Evolutionary conservation across 2,113 vertebrate species (phyloP).

Genomic region (Daubentonia madagascariensis): DNA sequence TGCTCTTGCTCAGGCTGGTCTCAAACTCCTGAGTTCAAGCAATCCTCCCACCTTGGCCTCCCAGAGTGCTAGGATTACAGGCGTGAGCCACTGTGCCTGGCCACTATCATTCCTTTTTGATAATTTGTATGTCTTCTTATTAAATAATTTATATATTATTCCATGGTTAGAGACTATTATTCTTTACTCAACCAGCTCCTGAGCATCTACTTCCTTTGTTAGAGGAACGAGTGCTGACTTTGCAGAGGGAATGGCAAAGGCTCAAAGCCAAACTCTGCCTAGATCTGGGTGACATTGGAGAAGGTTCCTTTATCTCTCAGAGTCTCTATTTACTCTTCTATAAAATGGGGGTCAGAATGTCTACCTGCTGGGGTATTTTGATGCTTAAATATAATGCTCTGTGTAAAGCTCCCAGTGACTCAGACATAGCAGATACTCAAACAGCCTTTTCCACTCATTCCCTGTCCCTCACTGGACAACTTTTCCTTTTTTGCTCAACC

Average conservation of each 20-base stretch:
- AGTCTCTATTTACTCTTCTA: accelerated
- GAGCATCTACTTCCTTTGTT: no score
- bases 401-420: background rate
- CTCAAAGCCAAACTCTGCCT: background rate
- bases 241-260: accelerated
- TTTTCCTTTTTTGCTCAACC: background rate
- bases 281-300: accelerated
- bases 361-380: accelerated
- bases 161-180: background rate
- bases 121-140: background rate
- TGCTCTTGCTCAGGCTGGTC: no score
- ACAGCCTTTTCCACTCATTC: accelerated
- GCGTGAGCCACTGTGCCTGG: no score
- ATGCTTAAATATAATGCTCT: background rate
- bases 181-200: background rate
- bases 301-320: background rate
- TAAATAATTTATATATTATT: accelerated
- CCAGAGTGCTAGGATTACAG: no score
- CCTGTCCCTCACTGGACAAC: no score
- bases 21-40: no score
- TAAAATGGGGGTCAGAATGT: accelerated
- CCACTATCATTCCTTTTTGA: background rate
- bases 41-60: no score
- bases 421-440: no score
- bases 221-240: accelerated